Conservation (phyloP, 2,888 invertebrate genomes). For the Ormia ochracea region DNA sequence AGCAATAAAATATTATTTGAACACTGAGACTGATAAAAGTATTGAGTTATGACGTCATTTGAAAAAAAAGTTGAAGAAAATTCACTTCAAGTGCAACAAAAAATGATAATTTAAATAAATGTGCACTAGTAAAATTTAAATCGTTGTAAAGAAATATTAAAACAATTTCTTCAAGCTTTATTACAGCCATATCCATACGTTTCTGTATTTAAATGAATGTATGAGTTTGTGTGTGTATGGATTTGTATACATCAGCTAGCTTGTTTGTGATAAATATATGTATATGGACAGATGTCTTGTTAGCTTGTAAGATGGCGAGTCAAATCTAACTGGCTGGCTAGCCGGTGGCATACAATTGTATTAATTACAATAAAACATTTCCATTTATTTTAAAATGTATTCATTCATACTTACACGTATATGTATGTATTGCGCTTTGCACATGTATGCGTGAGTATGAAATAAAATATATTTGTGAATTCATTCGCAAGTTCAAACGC, state of each 20-base stretch:
- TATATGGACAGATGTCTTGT: not conserved
- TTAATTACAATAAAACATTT: not conserved
- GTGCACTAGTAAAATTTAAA: not conserved
- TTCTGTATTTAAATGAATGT: not conserved
- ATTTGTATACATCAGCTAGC: conserved; percentile 11
- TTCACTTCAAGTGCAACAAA: not conserved
- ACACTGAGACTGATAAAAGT: not conserved
- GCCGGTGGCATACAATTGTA: conserved; percentile 18
- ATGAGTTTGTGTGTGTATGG: conserved; percentile 22
- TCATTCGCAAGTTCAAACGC: not conserved
- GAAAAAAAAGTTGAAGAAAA: not conserved
- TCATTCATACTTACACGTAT: not conserved
- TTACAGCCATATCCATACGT: not conserved
- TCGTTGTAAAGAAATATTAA: not conserved
- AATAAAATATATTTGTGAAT: not conserved
- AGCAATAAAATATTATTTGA: too few relatives aligned
- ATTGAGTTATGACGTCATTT: not conserved
- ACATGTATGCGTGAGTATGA: not conserved
- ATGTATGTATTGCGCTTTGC: not conserved
- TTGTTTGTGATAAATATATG: too few relatives aligned
- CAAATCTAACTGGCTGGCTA: conserved; percentile 1
- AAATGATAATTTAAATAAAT: too few relatives aligned
- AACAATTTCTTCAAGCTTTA: conserved; percentile 35
- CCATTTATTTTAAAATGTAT: not conserved
- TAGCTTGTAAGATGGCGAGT: not conserved